A percentile compares a stretch with the other conserved stretches of the same genome.
Conservation (phyloP, 2,113 vertebrate species). For the Nannobrachium achirus region DNA sequence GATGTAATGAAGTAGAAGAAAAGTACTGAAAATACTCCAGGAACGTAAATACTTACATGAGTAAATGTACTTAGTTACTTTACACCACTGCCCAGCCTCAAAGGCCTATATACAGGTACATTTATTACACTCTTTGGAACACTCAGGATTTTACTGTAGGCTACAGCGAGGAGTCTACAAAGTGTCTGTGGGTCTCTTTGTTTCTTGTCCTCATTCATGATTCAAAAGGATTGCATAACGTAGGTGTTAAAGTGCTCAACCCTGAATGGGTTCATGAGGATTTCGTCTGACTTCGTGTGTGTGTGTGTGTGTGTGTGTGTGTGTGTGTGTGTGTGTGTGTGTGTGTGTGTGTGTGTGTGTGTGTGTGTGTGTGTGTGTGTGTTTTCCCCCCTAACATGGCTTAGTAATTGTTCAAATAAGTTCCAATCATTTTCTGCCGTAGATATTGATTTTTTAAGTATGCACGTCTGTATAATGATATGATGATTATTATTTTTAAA, state of each 20-base stretch:
- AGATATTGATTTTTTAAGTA: neutral
- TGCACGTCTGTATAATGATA: constrained; percentile 1
- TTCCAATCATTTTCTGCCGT: neutral
- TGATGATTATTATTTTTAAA: constrained; percentile 13
- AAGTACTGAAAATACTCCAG: too few species aligned
- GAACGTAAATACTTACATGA: too few species aligned
- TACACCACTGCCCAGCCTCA: too few species aligned
- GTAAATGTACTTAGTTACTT: too few species aligned
- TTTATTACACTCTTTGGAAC: too few species aligned
- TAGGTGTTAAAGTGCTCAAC: neutral
- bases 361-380: too few species aligned
- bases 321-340: too few species aligned
- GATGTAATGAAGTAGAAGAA: too few species aligned
- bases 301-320: too few species aligned
- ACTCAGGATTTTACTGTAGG: too few species aligned
- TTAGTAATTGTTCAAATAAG: neutral
- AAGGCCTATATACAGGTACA: neutral
- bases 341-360: too few species aligned
- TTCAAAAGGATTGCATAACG: neutral
- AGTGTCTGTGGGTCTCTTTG: constrained; percentile 18
- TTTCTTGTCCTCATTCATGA: neutral
- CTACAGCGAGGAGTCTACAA: neutral
- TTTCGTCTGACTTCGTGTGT: neutral
- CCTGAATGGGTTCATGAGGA: neutral
- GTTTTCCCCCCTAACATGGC: too few species aligned